Conservation (phyloP, 2,113 vertebrate genomes). For the Pelobates fuscus region DNA sequence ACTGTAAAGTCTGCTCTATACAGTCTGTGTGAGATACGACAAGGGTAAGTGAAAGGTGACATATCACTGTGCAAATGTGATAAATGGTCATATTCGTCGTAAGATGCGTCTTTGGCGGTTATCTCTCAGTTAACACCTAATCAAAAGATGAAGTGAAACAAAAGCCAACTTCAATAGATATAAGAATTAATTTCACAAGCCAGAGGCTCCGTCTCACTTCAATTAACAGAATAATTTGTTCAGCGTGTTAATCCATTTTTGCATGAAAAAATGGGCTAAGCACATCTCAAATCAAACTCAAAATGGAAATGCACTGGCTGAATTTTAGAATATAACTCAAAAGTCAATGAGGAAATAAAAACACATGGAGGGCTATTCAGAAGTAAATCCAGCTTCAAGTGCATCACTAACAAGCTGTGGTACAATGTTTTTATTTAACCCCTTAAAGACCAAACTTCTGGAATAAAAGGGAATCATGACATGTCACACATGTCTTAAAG, state of each 20-base stretch:
- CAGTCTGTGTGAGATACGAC: too few relatives aligned
- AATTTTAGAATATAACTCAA: not conserved
- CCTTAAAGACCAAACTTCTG: too few relatives aligned
- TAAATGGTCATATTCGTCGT: slow-evolving; percentile 6
- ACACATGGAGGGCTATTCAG: not conserved
- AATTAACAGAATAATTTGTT: slow-evolving; percentile 31
- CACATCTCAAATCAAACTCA: slow-evolving; percentile 19
- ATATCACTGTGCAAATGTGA: slow-evolving; percentile 16
- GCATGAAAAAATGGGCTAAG: not conserved
- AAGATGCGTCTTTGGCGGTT: slow-evolving; percentile 11
- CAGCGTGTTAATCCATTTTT: slow-evolving; percentile 15
- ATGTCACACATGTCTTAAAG: too few relatives aligned
- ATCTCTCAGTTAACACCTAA: slow-evolving; percentile 3
- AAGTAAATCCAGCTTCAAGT: too few relatives aligned
- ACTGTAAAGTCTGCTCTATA: too few relatives aligned
- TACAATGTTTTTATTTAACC: too few relatives aligned
- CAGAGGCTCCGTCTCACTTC: slow-evolving; percentile 29
- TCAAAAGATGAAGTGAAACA: slow-evolving; percentile 31
- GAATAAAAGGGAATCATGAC: too few relatives aligned
- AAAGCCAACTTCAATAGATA: slow-evolving; percentile 6
- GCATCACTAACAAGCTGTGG: too few relatives aligned
- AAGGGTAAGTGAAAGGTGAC: not conserved
- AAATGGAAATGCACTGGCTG: not conserved
- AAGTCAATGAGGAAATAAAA: not conserved
- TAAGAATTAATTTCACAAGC: slow-evolving; percentile 39